Evolutionary conservation across 2,888 invertebrate species (phyloP), one percentile per base, ranked within the genome.

Genomic region (Diaperis boleti): DNA sequence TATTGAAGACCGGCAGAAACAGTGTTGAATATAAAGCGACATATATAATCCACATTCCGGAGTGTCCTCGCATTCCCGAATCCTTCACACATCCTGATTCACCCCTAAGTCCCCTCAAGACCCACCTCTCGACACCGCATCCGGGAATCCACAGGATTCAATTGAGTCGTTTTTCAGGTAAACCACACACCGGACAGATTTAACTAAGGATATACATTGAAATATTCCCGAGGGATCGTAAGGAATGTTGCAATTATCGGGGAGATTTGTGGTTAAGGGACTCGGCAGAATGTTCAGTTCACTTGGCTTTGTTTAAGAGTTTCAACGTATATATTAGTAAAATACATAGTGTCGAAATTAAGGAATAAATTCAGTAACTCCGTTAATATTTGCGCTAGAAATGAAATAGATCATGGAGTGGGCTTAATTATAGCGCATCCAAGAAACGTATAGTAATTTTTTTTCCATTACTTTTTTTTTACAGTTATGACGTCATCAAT

Each of bases 21-120:
- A 62, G 39, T 73, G 70, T 70, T 69, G 72, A 73, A 73, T 74
- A 73, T 72, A 74, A 74, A 74, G 69, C 73, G 74, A 73, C 74
- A 72, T 69, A 70, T 74, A 72, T 74, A 74, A 75, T 72, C 71
- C 71, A 68, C 72, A 74, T 74, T 73, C 73, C 70, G 59, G 60
- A 69, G 69, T 73, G 72, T 71, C 71, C 72, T 71, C 67, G 66
- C 71, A 74, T 74, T 74, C 73, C 69, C 68, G 66, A 70, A 70
- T 69, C 69, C 68, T 72, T 71, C 70, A 70, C 72, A 70, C 71
- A 69, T 70, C 66, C 69, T 67, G 71, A 70, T 62, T 56, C 57
- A 37, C 18, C 45, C 45, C 39, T 41, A 31, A 31, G 42, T 13
- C 31, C 18, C 55, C 20, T 15, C 22, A 45, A 45, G 31, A 20